Percentiles rank a stretch among this genome's conserved stretches.
Conservation (phyloP, 2,888 invertebrate genomes). For the Acrobasis suavella region DNA sequence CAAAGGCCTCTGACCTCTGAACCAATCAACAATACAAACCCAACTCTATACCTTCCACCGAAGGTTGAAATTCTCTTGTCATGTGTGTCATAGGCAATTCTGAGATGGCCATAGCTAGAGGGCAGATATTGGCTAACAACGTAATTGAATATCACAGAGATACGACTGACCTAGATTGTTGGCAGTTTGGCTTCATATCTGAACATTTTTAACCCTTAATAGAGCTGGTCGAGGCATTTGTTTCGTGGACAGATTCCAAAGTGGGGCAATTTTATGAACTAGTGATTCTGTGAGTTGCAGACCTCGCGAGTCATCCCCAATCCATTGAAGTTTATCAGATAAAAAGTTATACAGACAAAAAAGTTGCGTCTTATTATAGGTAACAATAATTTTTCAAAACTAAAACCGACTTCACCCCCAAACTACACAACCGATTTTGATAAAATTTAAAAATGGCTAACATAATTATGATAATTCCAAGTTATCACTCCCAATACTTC, state of each 20-base stretch:
- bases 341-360: too few relatives aligned
- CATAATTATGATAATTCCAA: too few relatives aligned
- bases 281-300: too few relatives aligned
- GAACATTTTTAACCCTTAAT: slow-evolving; percentile 8
- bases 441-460: too few relatives aligned
- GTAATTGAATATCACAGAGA: slow-evolving; percentile 71
- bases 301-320: too few relatives aligned
- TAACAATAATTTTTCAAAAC: too few relatives aligned
- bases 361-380: too few relatives aligned
- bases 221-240: not conserved
- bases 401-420: too few relatives aligned
- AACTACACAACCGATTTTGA: too few relatives aligned
- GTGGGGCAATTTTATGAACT: not conserved
- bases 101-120: slow-evolving; percentile 59
- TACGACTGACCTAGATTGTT: slow-evolving; percentile 52
- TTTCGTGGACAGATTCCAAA: not conserved
- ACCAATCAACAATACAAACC: slow-evolving; percentile 34
- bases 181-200: slow-evolving; percentile 28
- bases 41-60: slow-evolving; percentile 31
- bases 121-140: slow-evolving; percentile 64
- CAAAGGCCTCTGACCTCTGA: slow-evolving; percentile 62
- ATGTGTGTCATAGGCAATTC: slow-evolving; percentile 56
- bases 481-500: too few relatives aligned
- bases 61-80: slow-evolving; percentile 37
- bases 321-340: too few relatives aligned